Evolutionary conservation across 2,797 vertebrate species (phyloP).

Genomic region (Pelodytes ibericus): DNA sequence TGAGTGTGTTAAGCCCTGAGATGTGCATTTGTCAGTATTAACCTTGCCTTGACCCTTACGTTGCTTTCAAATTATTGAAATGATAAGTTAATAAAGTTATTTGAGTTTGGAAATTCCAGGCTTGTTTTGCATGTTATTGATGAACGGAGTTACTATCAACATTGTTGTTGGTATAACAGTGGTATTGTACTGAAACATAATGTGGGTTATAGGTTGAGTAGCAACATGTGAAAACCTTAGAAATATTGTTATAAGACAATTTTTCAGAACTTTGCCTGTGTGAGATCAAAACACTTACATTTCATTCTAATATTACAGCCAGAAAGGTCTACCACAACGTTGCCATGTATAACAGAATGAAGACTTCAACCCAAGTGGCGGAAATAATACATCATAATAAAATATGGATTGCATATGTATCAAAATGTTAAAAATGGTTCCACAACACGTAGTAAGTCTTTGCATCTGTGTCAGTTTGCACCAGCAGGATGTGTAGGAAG

Average conservation of each 20-base stretch:
- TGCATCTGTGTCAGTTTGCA: constrained; percentile 7
- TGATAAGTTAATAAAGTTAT: too few relatives aligned
- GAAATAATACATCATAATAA: constrained; percentile 11
- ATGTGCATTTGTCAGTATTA: too few relatives aligned
- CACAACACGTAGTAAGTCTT: neutral
- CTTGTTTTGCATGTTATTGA: too few relatives aligned
- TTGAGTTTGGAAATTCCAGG: too few relatives aligned
- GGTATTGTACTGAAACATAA: neutral
- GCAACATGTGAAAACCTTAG: neutral
- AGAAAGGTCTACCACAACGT: neutral
- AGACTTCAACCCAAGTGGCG: neutral
- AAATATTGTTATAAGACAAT: neutral
- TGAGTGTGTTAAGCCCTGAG: too few relatives aligned
- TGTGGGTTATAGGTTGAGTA: neutral
- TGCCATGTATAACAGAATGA: constrained; percentile 6
- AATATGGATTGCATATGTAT: neutral
- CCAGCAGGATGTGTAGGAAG: constrained; percentile 1
- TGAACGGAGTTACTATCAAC: too few relatives aligned
- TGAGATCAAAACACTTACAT: neutral
- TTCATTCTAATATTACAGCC: neutral
- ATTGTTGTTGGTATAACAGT: too few relatives aligned
- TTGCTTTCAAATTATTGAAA: too few relatives aligned
- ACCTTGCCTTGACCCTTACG: too few relatives aligned
- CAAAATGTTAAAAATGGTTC: neutral
- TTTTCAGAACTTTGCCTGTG: neutral